A percentile compares a stretch with the other conserved stretches of the same genome.
Conservation (phyloP, 2,797 vertebrate species). For the Eutrigla gurnardus region DNA sequence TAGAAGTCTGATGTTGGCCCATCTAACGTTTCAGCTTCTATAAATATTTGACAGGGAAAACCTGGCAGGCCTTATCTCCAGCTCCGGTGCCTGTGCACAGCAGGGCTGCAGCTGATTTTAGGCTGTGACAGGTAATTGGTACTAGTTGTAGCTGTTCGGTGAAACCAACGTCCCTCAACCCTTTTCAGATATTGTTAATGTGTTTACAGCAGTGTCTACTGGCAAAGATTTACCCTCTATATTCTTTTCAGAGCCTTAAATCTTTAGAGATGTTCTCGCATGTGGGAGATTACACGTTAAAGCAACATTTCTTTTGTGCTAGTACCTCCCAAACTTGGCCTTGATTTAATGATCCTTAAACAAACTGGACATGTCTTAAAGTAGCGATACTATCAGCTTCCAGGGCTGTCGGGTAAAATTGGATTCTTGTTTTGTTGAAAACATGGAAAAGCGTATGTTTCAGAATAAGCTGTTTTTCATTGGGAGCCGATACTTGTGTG, state of each 20-base stretch:
- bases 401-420: neutral
- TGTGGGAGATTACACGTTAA: neutral
- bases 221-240: neutral
- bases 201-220: neutral
- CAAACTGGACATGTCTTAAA: neutral
- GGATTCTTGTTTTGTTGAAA: neutral
- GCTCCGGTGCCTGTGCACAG: constrained; percentile 55
- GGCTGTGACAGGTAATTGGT: constrained; percentile 27
- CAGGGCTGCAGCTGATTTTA: constrained; percentile 52
- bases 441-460: neutral
- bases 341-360: neutral
- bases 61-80: constrained; percentile 71
- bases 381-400: neutral
- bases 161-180: neutral
- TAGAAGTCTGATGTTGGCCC: constrained; percentile 66
- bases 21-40: constrained; percentile 82
- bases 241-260: neutral
- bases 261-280: neutral
- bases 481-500: neutral
- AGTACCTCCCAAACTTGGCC: neutral
- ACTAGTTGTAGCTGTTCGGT: constrained; percentile 25
- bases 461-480: neutral
- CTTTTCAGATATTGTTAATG: neutral
- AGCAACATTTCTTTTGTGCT: too few relatives aligned
- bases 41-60: constrained; percentile 84